phyloP scores from a whole-genome alignment of 2,113 vertebrate species.

The Hippocampus guttulatus region DNA sequence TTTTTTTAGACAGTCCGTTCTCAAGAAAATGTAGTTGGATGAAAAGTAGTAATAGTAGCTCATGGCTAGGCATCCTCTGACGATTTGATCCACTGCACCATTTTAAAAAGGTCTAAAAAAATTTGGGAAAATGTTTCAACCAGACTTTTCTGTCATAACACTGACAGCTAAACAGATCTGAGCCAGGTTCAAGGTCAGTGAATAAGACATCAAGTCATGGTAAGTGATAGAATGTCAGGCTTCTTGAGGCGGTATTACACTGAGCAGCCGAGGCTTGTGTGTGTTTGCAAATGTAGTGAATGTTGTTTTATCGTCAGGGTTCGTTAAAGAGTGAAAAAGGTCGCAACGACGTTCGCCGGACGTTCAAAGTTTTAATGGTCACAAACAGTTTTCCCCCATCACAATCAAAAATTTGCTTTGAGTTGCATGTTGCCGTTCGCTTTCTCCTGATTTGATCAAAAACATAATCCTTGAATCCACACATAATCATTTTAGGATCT shows the following conservation, averaged over 20 bases:
- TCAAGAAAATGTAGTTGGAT: neutral
- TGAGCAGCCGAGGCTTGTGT: no score
- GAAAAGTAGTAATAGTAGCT: neutral
- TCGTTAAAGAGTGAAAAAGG: no score
- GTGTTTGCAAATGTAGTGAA: no score
- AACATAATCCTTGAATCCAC: no score
- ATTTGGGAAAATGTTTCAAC: neutral
- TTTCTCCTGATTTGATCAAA: no score
- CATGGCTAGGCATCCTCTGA: neutral
- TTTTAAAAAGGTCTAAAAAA: neutral
- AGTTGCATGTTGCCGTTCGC: no score
- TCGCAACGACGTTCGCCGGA: no score
- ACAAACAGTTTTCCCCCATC: no score
- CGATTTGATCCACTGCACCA: neutral
- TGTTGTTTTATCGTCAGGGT: no score
- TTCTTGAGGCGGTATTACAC: neutral
- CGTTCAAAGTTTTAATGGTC: no score
- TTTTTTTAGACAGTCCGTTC: neutral
- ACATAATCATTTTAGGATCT: no score
- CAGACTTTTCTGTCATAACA: neutral
- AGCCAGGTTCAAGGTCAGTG: neutral
- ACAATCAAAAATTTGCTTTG: no score
- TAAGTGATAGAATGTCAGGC: neutral
- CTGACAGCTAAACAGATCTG: neutral
- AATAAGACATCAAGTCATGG: neutral